Conservation (phyloP, 2,888 invertebrate genomes). For the Cephus sareptanus region DNA sequence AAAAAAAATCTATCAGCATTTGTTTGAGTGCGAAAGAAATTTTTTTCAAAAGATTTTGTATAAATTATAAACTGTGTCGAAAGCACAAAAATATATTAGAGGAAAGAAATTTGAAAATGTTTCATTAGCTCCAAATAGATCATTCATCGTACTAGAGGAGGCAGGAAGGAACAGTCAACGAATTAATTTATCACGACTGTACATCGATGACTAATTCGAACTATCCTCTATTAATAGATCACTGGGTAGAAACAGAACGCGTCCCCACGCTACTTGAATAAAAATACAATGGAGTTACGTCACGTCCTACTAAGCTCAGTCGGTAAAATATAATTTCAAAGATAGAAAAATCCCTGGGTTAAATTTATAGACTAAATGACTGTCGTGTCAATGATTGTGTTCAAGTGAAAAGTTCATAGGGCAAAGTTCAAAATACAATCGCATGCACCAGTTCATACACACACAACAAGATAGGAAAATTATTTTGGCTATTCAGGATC, state of each 20-base stretch:
- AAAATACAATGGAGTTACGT: not conserved
- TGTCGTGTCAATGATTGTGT: not conserved
- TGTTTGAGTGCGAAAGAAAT: not conserved
- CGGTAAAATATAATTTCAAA: not conserved
- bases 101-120: not conserved
- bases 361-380: not conserved
- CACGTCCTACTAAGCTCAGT: not conserved
- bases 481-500: not conserved
- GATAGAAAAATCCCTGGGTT: not conserved
- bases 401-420: not conserved
- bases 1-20: not conserved
- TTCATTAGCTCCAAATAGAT: not conserved
- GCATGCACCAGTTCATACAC: not conserved
- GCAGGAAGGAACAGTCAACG: not conserved
- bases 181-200: not conserved
- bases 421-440: not conserved
- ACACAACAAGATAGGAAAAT: not conserved
- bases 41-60: not conserved
- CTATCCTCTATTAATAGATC: constrained; percentile 30
- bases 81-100: not conserved
- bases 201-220: constrained; percentile 14
- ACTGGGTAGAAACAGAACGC: constrained; percentile 7
- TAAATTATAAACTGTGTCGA: not conserved
- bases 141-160: not conserved
- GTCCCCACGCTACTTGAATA: not conserved